phyloP scores from a whole-genome alignment of 2,888 invertebrate species.

The Phanerotoma sp. region DNA sequence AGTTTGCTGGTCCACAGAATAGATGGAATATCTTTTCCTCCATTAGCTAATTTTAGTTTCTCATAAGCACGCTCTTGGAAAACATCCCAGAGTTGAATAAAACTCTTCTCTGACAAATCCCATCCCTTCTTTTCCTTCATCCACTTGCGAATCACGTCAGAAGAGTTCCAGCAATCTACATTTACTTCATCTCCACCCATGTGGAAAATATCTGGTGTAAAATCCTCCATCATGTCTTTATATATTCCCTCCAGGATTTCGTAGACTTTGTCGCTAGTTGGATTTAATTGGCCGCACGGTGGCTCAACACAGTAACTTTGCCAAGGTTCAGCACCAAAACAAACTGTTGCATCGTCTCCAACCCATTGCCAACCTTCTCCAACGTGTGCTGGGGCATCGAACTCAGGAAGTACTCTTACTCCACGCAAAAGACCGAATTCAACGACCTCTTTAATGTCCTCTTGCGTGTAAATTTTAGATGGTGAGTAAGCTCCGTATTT shows the following conservation, averaged over 20 bases:
- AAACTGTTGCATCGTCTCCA: constrained; percentile 48
- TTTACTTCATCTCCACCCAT: constrained; percentile 86
- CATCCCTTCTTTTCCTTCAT: constrained; percentile 66
- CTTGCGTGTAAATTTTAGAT: constrained; percentile 64
- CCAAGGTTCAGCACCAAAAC: constrained; percentile 71
- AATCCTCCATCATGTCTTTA: constrained; percentile 71
- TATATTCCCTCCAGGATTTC: constrained; percentile 72
- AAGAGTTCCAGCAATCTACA: constrained; percentile 75
- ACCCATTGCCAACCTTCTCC: constrained; percentile 80
- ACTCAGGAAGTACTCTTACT: constrained; percentile 86
- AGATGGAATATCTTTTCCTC: constrained; percentile 63
- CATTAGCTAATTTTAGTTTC: constrained; percentile 60
- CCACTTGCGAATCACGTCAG: constrained; percentile 67
- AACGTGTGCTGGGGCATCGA: constrained; percentile 89
- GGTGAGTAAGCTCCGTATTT: constrained; percentile 79
- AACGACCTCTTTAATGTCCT: constrained; percentile 61
- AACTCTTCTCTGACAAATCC: constrained; percentile 60
- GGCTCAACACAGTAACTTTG: constrained; percentile 73
- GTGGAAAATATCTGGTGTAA: constrained; percentile 77
- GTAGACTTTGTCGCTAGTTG: constrained; percentile 70
- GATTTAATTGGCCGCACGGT: constrained; percentile 83
- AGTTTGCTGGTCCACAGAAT: constrained; percentile 82
- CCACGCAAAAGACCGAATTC: constrained; percentile 74
- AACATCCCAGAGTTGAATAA: constrained; percentile 48
- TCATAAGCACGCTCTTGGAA: constrained; percentile 72